Evolutionary conservation across 2,888 invertebrate species (phyloP).

Genomic region (Hirtodrosophila confusa): DNA sequence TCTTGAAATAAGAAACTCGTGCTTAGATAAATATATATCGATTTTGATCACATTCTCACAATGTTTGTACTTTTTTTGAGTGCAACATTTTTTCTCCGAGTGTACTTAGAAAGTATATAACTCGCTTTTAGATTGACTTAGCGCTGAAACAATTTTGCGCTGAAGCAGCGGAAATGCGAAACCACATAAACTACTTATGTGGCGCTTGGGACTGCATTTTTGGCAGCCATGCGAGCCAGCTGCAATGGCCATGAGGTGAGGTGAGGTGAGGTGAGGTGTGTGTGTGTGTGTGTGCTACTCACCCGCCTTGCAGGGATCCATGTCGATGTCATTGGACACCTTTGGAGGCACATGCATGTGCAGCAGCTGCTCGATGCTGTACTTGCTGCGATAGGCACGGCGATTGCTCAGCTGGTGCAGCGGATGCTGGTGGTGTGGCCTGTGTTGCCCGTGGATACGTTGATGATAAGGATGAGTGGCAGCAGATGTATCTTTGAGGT

Average conservation of each 20-base stretch:
- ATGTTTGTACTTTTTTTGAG: too few species aligned
- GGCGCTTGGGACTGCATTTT: constrained; percentile 3
- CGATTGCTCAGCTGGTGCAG: constrained; percentile 27
- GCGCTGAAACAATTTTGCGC: constrained; percentile 35
- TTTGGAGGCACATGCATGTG: constrained; percentile 86
- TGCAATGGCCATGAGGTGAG: too few species aligned
- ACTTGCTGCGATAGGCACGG: constrained; percentile 84
- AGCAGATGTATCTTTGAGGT: constrained; percentile 27
- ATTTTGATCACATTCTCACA: too few species aligned
- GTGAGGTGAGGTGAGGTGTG: too few species aligned
- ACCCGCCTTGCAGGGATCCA: constrained; percentile 96
- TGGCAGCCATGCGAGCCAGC: background rate
- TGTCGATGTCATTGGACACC: constrained; percentile 90
- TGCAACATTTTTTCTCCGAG: too few species aligned
- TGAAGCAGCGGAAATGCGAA: constrained; percentile 27
- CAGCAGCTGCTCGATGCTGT: constrained; percentile 89
- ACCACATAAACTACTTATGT: constrained; percentile 8
- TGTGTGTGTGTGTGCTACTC: constrained; percentile 81
- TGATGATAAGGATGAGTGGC: constrained; percentile 30
- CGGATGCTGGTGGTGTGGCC: constrained; percentile 36
- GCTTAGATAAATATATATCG: too few species aligned
- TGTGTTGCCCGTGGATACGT: constrained; percentile 38
- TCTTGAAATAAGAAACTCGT: too few species aligned
- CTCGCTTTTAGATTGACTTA: constrained; percentile 37
- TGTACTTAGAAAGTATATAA: background rate